Conservation (phyloP, 2,888 invertebrate species). For the Cantharis rufa region DNA sequence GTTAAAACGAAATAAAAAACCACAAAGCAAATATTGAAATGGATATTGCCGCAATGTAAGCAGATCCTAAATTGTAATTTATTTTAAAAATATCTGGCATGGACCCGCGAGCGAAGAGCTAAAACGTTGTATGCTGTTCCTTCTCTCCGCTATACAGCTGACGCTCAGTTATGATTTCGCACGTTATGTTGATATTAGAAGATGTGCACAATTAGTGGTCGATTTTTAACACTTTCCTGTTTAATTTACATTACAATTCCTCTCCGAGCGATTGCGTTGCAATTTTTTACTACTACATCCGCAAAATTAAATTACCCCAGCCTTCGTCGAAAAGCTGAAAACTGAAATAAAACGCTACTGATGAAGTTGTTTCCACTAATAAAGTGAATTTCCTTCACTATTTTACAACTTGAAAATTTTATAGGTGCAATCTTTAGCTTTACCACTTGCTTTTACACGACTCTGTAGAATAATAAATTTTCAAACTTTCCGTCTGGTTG, state of each 20-base stretch:
- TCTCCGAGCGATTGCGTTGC: not conserved
- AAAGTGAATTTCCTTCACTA: conserved; percentile 30
- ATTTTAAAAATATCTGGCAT: conserved; percentile 45
- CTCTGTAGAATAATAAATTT: conserved; percentile 7
- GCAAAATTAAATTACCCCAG: not conserved
- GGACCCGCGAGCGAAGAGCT: conserved; percentile 35
- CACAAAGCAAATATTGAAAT: conserved; percentile 42
- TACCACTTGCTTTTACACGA: conserved; percentile 3
- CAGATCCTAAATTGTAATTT: conserved; percentile 42
- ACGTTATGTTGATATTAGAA: conserved; percentile 50
- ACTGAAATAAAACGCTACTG: conserved; percentile 21
- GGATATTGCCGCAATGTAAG: conserved; percentile 41
- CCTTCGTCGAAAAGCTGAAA: conserved; percentile 1
- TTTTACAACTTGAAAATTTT: conserved; percentile 11
- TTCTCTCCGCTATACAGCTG: conserved; percentile 43
- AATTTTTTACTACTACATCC: not conserved
- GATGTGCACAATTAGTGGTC: conserved; percentile 33
- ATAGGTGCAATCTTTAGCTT: conserved; percentile 3
- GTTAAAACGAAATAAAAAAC: conserved; percentile 32
- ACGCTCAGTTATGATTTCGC: conserved; percentile 48
- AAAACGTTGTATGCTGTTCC: conserved; percentile 38
- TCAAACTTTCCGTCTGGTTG: not conserved
- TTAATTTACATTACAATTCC: conserved; percentile 5
- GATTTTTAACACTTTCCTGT: conserved; percentile 23
- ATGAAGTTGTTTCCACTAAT: conserved; percentile 27